These are phyloP conservation scores for Ophion ventricosus DNA, from an alignment of 2,888 invertebrate genomes.

Conservation along the genomic window DNA sequence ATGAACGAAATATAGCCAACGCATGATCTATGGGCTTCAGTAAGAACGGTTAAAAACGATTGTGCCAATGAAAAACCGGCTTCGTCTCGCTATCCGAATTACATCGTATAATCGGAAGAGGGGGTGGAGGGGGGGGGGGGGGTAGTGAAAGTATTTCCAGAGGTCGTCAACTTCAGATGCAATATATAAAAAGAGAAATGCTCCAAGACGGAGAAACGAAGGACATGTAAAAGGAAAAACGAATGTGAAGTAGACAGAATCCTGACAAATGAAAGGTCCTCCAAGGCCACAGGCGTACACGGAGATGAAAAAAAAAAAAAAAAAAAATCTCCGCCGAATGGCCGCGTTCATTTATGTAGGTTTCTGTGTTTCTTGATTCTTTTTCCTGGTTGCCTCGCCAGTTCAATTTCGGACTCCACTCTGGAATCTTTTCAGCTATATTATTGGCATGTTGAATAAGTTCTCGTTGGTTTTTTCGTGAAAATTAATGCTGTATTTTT, in stretches of 20 bases:
- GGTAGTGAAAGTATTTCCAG: neutral
- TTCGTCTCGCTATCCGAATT: neutral
- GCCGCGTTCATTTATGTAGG: neutral
- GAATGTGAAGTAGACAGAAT: neutral
- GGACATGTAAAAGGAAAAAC: neutral
- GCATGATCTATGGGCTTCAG: neutral
- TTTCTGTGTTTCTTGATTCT: no score
- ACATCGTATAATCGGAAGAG: neutral
- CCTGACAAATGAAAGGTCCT: neutral
- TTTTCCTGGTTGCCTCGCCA: no score
- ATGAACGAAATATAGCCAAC: neutral
- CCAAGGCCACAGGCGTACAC: neutral
- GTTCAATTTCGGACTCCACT: neutral
- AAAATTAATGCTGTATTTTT: no score
- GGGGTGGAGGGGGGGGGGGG: no score
- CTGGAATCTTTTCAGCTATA: neutral
- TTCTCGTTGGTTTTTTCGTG: no score
- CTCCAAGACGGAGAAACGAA: neutral
- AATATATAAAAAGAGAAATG: conserved; percentile 23
- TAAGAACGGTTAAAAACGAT: neutral
- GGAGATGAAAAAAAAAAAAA: neutral
- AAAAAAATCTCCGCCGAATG: neutral
- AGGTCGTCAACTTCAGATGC: conserved; percentile 14
- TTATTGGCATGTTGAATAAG: no score
- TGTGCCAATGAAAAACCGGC: neutral